phyloP scores from a whole-genome alignment of 2,797 vertebrate genomes.

The Typhlichthys subterraneus region DNA sequence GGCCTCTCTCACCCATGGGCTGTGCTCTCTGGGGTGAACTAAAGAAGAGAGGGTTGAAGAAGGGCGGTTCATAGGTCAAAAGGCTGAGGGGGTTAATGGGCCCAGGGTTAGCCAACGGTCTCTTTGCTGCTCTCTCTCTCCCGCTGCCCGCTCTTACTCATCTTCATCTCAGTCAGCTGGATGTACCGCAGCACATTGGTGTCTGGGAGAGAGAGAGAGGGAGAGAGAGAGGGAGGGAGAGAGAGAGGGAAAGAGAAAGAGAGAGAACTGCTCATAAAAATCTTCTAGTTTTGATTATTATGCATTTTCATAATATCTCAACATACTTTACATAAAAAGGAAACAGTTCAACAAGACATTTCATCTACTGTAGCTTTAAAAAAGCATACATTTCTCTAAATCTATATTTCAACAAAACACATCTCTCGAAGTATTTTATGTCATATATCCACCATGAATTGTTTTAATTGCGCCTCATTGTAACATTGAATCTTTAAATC shows the following conservation, averaged over 20 bases:
- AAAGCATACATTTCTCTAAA: too few relatives aligned
- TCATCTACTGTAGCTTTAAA: too few relatives aligned
- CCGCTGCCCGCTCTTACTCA: conserved; percentile 83
- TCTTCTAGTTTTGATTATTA: too few relatives aligned
- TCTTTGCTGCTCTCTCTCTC: conserved; percentile 83
- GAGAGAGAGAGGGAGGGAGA: background rate
- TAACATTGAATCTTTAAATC: too few relatives aligned
- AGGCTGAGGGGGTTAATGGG: conserved; percentile 34
- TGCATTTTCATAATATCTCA: too few relatives aligned
- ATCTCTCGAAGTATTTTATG: too few relatives aligned
- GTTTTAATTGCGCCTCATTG: too few relatives aligned
- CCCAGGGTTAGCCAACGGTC: conserved; percentile 71
- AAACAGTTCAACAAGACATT: too few relatives aligned
- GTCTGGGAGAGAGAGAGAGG: conserved; percentile 69
- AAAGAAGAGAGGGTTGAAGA: conserved; percentile 31
- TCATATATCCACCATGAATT: too few relatives aligned
- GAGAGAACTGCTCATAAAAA: background rate
- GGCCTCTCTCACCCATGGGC: conserved; percentile 49
- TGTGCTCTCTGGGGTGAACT: conserved; percentile 42
- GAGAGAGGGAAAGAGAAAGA: background rate
- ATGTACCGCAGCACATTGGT: conserved; percentile 94
- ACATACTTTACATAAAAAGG: too few relatives aligned
- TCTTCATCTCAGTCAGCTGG: conserved; percentile 94
- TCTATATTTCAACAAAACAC: too few relatives aligned
- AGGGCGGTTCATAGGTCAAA: conserved; percentile 28